A percentile compares a stretch with the other conserved stretches of the same genome.
phyloP scores from a whole-genome alignment of 2,113 vertebrate species.

The Gopherus flavomarginatus region DNA sequence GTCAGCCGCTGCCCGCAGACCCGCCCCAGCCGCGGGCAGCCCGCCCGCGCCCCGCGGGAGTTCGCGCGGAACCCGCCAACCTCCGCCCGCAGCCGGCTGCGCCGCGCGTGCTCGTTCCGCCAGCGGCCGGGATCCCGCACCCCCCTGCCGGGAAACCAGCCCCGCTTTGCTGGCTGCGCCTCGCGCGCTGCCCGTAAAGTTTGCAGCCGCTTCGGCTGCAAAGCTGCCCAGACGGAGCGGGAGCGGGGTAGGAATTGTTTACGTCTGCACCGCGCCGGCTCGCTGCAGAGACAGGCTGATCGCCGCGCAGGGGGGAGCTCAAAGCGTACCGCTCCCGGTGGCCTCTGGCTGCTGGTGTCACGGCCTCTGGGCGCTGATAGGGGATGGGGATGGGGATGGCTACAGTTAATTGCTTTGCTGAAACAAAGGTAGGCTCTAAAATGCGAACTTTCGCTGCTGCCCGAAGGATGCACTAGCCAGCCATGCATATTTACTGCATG shows the following conservation, averaged over 20 bases:
- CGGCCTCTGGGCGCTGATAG: not conserved
- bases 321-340: too few relatives aligned
- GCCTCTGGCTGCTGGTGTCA: not conserved
- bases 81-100: not conserved
- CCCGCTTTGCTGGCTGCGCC: too few relatives aligned
- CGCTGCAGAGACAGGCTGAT: not conserved
- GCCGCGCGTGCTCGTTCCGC: not conserved
- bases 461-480: too few relatives aligned
- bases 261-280: not conserved
- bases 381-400: not conserved
- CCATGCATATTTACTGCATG: too few relatives aligned
- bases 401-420: not conserved
- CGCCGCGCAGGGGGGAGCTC: too few relatives aligned
- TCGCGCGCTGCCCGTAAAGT: not conserved
- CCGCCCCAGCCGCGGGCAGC: not conserved
- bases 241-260: not conserved
- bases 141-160: too few relatives aligned
- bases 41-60: not conserved
- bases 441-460: too few relatives aligned
- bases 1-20: accelerated
- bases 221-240: not conserved
- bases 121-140: too few relatives aligned
- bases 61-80: not conserved
- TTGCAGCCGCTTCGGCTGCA: not conserved
- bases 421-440: not conserved